Evolutionary conservation across 2,113 vertebrate genomes (phyloP), one percentile per base, ranked within the genome.

Genomic region (Notarius quadriscutis): DNA sequence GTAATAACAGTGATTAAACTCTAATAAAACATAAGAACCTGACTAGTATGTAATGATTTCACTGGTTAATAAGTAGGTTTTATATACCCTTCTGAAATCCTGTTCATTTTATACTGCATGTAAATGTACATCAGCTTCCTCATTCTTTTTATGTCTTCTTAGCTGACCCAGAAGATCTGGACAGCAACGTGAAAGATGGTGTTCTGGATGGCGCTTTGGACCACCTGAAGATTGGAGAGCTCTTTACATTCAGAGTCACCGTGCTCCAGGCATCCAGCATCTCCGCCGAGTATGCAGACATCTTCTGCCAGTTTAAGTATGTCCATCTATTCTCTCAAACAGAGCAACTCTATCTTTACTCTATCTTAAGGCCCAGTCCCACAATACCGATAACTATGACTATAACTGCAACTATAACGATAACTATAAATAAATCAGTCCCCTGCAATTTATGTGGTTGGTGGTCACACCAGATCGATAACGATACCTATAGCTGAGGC

Each of bases 291-390:
- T 99, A 99, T 0, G 97, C 98, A 0, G 98, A 99, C 91, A 98
- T 99, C 94, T 99, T 99, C 95, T 99, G 98, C 95, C 98, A 99
- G 94, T 99, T 99, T 93, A 99, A 99, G 98, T 99, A 88, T 92
- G 87, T 86, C 14, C 53, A 1, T 62, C 9, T 65, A 2, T 84
- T 75, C 57, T 75, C 15, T 57, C 25, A 22, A 67, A 51, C 77
- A 85, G 30, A 27, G 5, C 7, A 50, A 27, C 34, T 62, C 0
- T 53, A 7, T 84, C 25, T 41, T 41, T 41, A 41, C 41, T 41
- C 41, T 41, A 41, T 41, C 41, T 41, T 41, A 41, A 41, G 41
- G 41, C 41, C 41, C 41, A 4, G 41, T 41, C 41, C 41, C 41
- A 41, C 41, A 41, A 41, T 41, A 41, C 41, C 41, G 41, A 41